phyloP scores from a whole-genome alignment of 2,113 vertebrate species.

The Sterna hirundo region DNA sequence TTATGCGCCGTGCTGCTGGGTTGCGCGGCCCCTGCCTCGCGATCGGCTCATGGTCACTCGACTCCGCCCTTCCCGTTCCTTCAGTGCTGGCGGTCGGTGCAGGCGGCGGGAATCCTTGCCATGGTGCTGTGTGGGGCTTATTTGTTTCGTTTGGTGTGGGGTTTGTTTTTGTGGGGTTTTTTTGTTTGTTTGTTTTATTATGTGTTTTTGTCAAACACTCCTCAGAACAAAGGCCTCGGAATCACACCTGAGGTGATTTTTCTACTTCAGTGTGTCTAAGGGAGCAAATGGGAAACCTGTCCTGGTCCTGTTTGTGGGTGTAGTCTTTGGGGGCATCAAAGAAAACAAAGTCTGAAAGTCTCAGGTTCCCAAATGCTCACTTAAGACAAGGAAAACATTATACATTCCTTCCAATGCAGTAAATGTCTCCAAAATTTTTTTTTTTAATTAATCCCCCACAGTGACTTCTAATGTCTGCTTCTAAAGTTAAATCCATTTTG shows the following conservation, averaged over 20 bases:
- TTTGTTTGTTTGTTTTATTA: not conserved
- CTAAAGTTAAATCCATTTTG: not conserved
- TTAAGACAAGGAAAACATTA: not conserved
- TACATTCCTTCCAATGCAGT: not conserved
- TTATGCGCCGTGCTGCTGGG: no score
- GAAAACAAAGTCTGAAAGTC: accelerated
- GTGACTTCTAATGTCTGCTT: not conserved
- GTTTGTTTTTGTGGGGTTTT: not conserved
- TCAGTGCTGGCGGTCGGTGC: no score
- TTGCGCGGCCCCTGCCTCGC: no score
- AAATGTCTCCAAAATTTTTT: no score
- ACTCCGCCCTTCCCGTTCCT: no score
- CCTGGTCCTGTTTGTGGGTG: no score
- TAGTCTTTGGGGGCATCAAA: accelerated
- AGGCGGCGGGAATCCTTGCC: accelerated
- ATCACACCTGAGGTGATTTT: accelerated
- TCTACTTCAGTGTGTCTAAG: not conserved
- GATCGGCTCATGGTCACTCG: no score
- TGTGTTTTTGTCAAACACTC: no score
- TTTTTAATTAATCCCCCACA: no score
- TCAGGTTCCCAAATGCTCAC: no score
- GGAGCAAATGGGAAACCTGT: accelerated
- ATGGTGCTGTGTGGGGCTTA: accelerated
- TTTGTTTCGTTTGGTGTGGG: accelerated
- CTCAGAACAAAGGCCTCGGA: no score